Evolutionary conservation across 2,888 invertebrate species (phyloP).

Genomic region (Mongoloraphidia duomilia): DNA sequence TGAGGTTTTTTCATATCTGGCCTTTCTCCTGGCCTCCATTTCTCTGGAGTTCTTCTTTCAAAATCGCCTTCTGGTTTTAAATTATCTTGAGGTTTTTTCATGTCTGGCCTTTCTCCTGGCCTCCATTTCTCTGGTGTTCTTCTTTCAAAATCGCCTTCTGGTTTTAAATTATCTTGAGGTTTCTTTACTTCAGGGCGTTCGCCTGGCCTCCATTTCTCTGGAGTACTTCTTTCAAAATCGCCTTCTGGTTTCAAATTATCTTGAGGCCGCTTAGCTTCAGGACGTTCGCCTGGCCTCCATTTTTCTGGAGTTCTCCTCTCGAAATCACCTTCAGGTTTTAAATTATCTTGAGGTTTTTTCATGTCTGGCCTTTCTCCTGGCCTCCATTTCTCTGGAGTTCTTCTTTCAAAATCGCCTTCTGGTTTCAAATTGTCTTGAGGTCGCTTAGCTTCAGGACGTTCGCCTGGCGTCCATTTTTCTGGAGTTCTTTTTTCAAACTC

Average conservation of each 20-base stretch:
- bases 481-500: conserved; percentile 23
- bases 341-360: conserved; percentile 45
- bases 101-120: conserved; percentile 30
- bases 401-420: conserved; percentile 39
- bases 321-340: conserved; percentile 46
- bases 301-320: conserved; percentile 29
- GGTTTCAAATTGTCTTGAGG: conserved; percentile 33
- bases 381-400: conserved; percentile 29
- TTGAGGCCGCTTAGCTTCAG: conserved; percentile 31
- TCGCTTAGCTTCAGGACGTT: conserved; percentile 35
- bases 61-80: conserved; percentile 37
- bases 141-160: conserved; percentile 28
- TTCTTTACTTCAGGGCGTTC: conserved; percentile 31
- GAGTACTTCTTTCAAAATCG: conserved; percentile 32
- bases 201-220: conserved; percentile 33
- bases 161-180: conserved; percentile 26
- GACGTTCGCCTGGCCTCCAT: conserved; percentile 28
- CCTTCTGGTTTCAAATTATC: conserved; percentile 36
- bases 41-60: conserved; percentile 22
- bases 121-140: conserved; percentile 23
- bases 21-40: conserved; percentile 30
- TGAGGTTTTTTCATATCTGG: conserved; percentile 27
- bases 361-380: conserved; percentile 35
- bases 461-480: conserved; percentile 27
- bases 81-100: conserved; percentile 30